A percentile compares a stretch with the other conserved stretches of the same genome.
Evolutionary conservation across 2,113 vertebrate genomes (phyloP).

Genomic region (Menidia beryllina): DNA sequence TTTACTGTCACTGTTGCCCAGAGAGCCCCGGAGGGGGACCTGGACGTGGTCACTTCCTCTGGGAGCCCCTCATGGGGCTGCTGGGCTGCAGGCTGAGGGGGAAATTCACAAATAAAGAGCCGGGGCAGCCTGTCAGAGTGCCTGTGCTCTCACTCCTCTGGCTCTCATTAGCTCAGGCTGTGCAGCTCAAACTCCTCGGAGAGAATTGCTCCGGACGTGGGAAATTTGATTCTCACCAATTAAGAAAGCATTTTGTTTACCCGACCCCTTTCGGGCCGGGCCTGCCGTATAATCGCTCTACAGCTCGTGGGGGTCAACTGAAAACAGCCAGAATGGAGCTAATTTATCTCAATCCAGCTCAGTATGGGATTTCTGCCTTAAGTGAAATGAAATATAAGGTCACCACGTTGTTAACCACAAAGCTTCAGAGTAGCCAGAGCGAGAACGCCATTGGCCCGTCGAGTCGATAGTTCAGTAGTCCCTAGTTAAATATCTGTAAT

Average conservation of each 20-base stretch:
- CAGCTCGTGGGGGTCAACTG: constrained; percentile 31
- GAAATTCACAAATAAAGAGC: constrained; percentile 72
- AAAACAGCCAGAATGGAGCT: constrained; percentile 15
- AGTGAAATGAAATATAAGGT: constrained; percentile 54
- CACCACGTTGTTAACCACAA: constrained; percentile 21
- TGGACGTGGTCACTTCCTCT: constrained; percentile 49
- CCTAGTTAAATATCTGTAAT: constrained; percentile 37
- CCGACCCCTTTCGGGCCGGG: constrained; percentile 21
- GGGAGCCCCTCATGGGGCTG: constrained; percentile 25
- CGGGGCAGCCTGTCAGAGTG: constrained; percentile 46
- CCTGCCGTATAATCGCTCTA: constrained; percentile 30
- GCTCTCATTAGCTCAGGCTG: constrained; percentile 68
- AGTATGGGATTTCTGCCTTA: constrained; percentile 33
- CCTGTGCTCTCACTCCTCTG: constrained; percentile 58
- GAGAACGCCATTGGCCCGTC: constrained; percentile 52
- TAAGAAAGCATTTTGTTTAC: constrained; percentile 67
- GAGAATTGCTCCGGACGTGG: constrained; percentile 42
- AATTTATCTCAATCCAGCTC: constrained; percentile 51
- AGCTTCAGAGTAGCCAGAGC: constrained; percentile 25
- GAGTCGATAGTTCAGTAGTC: constrained; percentile 22
- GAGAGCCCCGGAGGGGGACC: constrained; percentile 29
- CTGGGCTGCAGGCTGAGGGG: constrained; percentile 42
- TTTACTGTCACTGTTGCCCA: constrained; percentile 49
- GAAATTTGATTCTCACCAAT: constrained; percentile 70
- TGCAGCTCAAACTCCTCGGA: constrained; percentile 51